Evolutionary conservation across 2,888 invertebrate genomes (phyloP), one percentile per base, ranked within the genome.

Genomic region (Nysson spinosus): DNA sequence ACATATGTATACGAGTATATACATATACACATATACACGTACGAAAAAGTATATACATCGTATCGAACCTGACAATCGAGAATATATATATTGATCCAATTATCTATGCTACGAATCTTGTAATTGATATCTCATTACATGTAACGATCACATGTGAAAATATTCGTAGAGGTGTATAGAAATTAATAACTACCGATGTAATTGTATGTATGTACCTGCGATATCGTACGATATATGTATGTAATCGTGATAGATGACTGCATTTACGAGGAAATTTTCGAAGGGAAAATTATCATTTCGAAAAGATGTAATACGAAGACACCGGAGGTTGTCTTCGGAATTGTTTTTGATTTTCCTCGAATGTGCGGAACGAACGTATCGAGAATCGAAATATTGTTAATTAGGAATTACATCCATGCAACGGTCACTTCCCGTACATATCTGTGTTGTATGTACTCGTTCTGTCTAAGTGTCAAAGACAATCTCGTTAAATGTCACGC

Each of bases 41-140:
- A 54, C 37, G 24, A 42, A 50, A 39, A 39, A 26, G 54, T 52
- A 55, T 32, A 46, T 57, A 58, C 37, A 37, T 39, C 63, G 65
- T 75, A 78, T 78, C 72, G 69, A 83, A 79, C 79, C 78, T 82
- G 84, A 84, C 84, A 84, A 84, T 84, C 84, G 83, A 78, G 58
- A 69, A 44, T 63, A n/a, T n/a, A n/a, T n/a, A n/a, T n/a, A 52
- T 61, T 75, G 37, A 65, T 62, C 57, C 44, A 63, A 56, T 54
- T 69, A 49, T 50, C 42, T 72, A 60, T 40, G 43, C 37, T 60
- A 42, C 42, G 39, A 58, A 55, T 61, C 34, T 58, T 20, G 51
- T 62, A 68, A 39, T 47, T 43, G 50, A 50, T 43, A 67, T 67
- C n/a, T 50, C 26, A 26, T 66, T 68, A 63, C 54, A 60, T 32